Percentiles rank a stretch among this genome's conserved stretches.
phyloP scores from a whole-genome alignment of 2,888 invertebrate species.

The Thymelicus lineola region DNA sequence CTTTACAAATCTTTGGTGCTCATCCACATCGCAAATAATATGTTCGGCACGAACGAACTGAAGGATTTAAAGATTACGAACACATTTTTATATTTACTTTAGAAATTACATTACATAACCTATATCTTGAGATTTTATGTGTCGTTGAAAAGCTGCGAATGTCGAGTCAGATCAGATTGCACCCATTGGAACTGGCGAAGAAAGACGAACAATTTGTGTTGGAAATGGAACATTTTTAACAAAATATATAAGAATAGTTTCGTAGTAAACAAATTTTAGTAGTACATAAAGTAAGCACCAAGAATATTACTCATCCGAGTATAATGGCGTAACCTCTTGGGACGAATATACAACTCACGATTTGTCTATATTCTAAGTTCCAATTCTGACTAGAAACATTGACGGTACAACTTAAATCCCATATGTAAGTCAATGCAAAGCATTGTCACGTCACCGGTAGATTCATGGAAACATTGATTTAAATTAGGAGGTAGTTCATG shows the following conservation, averaged over 20 bases:
- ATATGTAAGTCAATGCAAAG: constrained; percentile 62
- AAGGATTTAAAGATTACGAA: constrained; percentile 73
- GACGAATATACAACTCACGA: constrained; percentile 49
- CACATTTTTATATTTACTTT: constrained; percentile 73
- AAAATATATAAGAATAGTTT: constrained; percentile 32
- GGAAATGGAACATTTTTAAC: constrained; percentile 1
- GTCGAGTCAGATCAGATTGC: constrained; percentile 62
- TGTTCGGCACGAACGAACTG: constrained; percentile 73
- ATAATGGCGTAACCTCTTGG: constrained; percentile 10
- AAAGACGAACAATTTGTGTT: background rate
- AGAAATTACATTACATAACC: constrained; percentile 72
- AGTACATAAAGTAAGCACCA: constrained; percentile 29
- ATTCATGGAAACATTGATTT: constrained; percentile 74
- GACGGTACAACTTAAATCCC: constrained; percentile 55
- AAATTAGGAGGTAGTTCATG: constrained; percentile 82
- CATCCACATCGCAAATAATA: constrained; percentile 78
- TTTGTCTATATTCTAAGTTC: constrained; percentile 66
- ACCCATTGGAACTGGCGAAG: constrained; percentile 58
- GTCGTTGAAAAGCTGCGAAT: constrained; percentile 82
- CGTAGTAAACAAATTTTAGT: constrained; percentile 33
- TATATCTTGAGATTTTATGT: constrained; percentile 80
- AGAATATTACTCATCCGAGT: constrained; percentile 15
- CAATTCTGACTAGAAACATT: constrained; percentile 81
- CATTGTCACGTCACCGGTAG: constrained; percentile 62
- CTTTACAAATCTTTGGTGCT: constrained; percentile 84